phyloP scores from a whole-genome alignment of 2,113 vertebrate species.

The Brachyhypopomus gauderio region DNA sequence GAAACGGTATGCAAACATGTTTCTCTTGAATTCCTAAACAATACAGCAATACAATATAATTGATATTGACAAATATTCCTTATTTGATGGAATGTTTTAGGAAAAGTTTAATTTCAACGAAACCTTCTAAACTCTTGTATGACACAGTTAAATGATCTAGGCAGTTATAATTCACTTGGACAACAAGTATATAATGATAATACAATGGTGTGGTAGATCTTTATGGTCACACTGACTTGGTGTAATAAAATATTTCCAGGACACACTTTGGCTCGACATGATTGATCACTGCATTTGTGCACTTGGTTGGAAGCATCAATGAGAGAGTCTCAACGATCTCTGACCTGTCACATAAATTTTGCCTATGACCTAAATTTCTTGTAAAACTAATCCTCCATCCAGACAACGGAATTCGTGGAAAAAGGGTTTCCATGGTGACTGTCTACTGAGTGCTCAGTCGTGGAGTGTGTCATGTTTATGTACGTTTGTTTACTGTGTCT shows the following conservation, averaged over 20 bases:
- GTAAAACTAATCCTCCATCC: constrained; percentile 39
- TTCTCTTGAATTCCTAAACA: background rate
- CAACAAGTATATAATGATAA: constrained; percentile 18
- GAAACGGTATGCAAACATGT: background rate
- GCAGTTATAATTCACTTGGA: constrained; percentile 35
- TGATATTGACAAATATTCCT: background rate
- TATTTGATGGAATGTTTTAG: background rate
- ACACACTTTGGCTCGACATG: background rate
- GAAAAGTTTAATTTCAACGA: background rate
- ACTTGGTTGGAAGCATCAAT: constrained; percentile 29
- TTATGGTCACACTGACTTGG: constrained; percentile 12
- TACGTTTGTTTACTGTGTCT: constrained; percentile 38
- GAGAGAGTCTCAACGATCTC: constrained; percentile 20
- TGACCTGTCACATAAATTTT: constrained; percentile 22
- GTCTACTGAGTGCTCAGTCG: constrained; percentile 33
- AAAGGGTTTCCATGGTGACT: constrained; percentile 8
- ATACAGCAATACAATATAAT: too few relatives aligned
- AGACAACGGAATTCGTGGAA: constrained; percentile 34
- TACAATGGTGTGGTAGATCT: background rate
- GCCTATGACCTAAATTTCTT: constrained; percentile 25
- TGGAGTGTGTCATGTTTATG: constrained; percentile 39
- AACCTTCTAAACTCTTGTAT: constrained; percentile 21
- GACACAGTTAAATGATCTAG: constrained; percentile 30
- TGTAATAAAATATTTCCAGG: too few relatives aligned
- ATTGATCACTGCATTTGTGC: constrained; percentile 19